These are phyloP conservation scores for Chionoecetes opilio DNA, from an alignment of 1,140 invertebrate genomes.

Conservation along the genomic window DNA sequence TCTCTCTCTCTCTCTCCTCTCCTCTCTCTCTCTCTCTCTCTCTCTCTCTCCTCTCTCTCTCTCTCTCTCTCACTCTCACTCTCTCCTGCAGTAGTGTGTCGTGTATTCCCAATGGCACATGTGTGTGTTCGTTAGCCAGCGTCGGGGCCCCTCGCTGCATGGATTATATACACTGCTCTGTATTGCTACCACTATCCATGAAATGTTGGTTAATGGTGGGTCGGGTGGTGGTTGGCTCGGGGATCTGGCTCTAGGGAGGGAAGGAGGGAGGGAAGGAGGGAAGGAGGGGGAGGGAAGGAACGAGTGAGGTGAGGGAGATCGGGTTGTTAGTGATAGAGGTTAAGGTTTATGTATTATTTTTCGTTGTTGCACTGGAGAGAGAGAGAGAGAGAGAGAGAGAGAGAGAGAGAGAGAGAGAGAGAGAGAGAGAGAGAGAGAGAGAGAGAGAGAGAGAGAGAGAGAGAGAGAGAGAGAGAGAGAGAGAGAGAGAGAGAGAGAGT, in stretches of 20 bases:
- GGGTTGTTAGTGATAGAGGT: slow-evolving; percentile 6
- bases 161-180: slow-evolving; percentile 28
- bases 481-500: no score
- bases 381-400: neutral
- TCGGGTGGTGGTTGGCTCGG: neutral
- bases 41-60: no score
- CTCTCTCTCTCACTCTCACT: neutral
- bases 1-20: neutral
- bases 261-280: neutral
- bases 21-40: neutral
- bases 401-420: neutral
- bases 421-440: no score
- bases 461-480: no score
- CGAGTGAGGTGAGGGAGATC: neutral
- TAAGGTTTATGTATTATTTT: neutral
- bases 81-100: neutral
- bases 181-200: slow-evolving; percentile 19
- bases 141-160: slow-evolving; percentile 11
- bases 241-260: neutral
- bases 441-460: no score
- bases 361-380: neutral
- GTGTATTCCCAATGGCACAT: slow-evolving; percentile 18
- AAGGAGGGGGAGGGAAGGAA: neutral
- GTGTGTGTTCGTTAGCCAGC: slow-evolving; percentile 5
- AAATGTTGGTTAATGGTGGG: slow-evolving; percentile 29